Base-by-base conservation (phyloP, 2,113 vertebrate species). In the Pseudorhombus dupliciocellatus region DNA sequence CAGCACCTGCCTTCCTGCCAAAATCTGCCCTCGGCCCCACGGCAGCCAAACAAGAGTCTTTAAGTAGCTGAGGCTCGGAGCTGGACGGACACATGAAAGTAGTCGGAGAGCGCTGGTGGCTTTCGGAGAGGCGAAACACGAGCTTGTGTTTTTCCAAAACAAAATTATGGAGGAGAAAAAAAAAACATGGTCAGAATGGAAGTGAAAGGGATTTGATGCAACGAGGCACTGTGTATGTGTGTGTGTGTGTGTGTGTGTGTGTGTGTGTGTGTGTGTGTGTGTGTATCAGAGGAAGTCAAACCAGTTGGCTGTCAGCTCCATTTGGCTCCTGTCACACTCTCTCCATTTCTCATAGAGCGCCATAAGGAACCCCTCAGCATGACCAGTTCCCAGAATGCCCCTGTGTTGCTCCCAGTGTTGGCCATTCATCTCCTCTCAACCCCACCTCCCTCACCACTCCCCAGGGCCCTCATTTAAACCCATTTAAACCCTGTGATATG, bases 1-100 rank as follows among this genome's bases (percentile, higher is more conserved):
- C 92, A 92, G 74, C 92, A 92, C 91, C 78, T 89, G 80, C 56
- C 53, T 2, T 42, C 54, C 80, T 92, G 90, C 92, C 90, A 92
- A 79, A 73, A 69, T 77, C 75, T 66, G 74, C 79, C 88, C 73
- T 69, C 57, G 26, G 69, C 34, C 70, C 76, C 30, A 30, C 26
- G 4, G 16, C 22, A 5, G 65, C 85, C 77, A 90, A 90, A 88
- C 84, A 87, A 74, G 70, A 64, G 60, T 72, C 76, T 78, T 64
- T 68, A 68, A 84, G 83, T 80, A 73, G 85, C 65, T 1, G 25
- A 48, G 73, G 71, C 70, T 58, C 70, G 63, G 60, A 62, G 69
- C 55, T 12, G 71, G 59, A 62, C 50, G 58, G 61, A 65, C 56
- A 86, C 87, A 90, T 91, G 80, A 90, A 92, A 87, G 84, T 40